These are phyloP conservation scores for Orchesellides sinensis DNA, from an alignment of 2,888 invertebrate genomes.

Conservation along the genomic window DNA sequence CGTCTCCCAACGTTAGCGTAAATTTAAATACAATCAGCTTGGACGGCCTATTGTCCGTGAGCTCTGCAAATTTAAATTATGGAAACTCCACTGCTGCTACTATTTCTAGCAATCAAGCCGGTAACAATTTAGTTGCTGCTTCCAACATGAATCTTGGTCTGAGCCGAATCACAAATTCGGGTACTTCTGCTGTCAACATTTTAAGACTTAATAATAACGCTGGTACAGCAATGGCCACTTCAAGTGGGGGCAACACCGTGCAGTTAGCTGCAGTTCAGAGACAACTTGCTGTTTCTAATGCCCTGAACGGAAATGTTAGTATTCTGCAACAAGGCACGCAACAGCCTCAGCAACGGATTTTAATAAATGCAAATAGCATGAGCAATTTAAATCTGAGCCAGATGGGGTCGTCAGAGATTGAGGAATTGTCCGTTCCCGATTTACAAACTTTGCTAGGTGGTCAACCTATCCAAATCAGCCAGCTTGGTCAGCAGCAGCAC, in stretches of 20 bases:
- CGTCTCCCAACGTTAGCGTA: slow-evolving; percentile 66
- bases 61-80: slow-evolving; percentile 33
- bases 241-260: slow-evolving; percentile 25
- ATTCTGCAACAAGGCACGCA: slow-evolving; percentile 48
- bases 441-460: slow-evolving; percentile 64
- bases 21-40: slow-evolving; percentile 73
- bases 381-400: slow-evolving; percentile 40
- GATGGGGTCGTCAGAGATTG: slow-evolving; percentile 43
- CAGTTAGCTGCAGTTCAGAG: slow-evolving; percentile 46
- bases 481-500: slow-evolving; percentile 47
- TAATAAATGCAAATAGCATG: slow-evolving; percentile 61
- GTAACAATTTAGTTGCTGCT: slow-evolving; percentile 35
- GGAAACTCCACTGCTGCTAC: slow-evolving; percentile 19
- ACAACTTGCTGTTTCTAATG: slow-evolving; percentile 58
- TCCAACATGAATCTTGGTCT: slow-evolving; percentile 56
- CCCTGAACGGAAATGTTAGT: slow-evolving; percentile 59
- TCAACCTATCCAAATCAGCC: slow-evolving; percentile 63
- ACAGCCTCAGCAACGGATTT: slow-evolving; percentile 59
- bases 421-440: slow-evolving; percentile 71
- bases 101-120: slow-evolving; percentile 3
- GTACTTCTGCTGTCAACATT: slow-evolving; percentile 51
- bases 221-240: slow-evolving; percentile 42
- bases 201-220: slow-evolving; percentile 54
- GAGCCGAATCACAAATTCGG: slow-evolving; percentile 42
- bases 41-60: slow-evolving; percentile 63